Percentiles rank a stretch among this genome's conserved stretches.
Conservation (phyloP, 2,888 invertebrate species). For the Ennomos quercinarius region DNA sequence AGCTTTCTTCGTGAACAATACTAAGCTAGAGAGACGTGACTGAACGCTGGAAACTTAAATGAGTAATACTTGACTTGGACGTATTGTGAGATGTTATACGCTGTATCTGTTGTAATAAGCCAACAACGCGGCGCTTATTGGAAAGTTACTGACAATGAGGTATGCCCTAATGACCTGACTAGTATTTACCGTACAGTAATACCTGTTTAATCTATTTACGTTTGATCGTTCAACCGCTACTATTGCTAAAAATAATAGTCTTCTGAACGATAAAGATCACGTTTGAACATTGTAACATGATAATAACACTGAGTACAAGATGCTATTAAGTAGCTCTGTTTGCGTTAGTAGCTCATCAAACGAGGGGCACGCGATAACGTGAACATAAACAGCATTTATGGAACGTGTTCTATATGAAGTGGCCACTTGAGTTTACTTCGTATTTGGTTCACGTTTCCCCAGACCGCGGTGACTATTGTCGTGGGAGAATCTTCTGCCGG, state of each 20-base stretch:
- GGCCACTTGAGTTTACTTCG: conserved; percentile 42
- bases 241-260: conserved; percentile 28
- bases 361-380: conserved; percentile 65
- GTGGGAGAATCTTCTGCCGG: conserved; percentile 33
- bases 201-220: conserved; percentile 12
- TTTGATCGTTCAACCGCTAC: conserved; percentile 1
- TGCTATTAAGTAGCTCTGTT: conserved; percentile 57
- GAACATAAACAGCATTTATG: conserved; percentile 55
- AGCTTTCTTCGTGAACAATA: conserved; percentile 38
- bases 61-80: conserved; percentile 8
- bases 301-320: conserved; percentile 41
- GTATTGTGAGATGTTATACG: conserved; percentile 14
- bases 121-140: conserved; percentile 37
- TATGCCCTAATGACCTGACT: conserved; percentile 54
- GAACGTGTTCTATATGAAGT: conserved; percentile 41
- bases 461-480: conserved; percentile 29
- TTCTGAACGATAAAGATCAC: conserved; percentile 26
- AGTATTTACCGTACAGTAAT: conserved; percentile 29
- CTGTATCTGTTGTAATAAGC: conserved; percentile 11
- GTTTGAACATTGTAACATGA: conserved; percentile 34
- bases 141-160: conserved; percentile 54
- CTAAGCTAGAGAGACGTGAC: conserved; percentile 22
- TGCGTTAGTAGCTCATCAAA: conserved; percentile 57
- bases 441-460: conserved; percentile 30
- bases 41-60: conserved; percentile 18